These are phyloP conservation scores for Fragum fragum DNA, from an alignment of 2,888 invertebrate species.

Conservation along the genomic window DNA sequence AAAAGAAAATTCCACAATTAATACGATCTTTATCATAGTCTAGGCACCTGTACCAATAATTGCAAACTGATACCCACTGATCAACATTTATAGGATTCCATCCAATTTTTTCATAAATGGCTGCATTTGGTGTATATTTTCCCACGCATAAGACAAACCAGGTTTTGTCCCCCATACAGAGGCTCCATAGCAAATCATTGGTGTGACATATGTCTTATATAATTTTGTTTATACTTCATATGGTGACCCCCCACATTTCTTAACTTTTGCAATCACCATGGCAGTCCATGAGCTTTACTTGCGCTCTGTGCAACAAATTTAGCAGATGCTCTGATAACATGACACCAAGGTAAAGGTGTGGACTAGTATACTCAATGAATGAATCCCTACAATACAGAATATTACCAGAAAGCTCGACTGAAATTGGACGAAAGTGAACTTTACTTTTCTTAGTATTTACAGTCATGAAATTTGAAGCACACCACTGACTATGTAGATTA, in stretches of 20 bases:
- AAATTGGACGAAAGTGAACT: too few relatives aligned
- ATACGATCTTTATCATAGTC: not conserved
- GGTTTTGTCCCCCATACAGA: constrained; percentile 35
- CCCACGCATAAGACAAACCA: constrained; percentile 37
- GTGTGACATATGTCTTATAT: constrained; percentile 25
- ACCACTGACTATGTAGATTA: too few relatives aligned
- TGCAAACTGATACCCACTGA: constrained; percentile 20
- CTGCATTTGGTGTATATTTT: constrained; percentile 40
- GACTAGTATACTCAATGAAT: not conserved
- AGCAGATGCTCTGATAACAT: constrained; percentile 20
- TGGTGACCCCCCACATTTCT: constrained; percentile 26
- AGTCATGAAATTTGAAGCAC: too few relatives aligned
- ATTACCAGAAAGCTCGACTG: too few relatives aligned
- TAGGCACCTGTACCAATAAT: constrained; percentile 14
- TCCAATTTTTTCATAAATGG: constrained; percentile 43
- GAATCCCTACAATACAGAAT: constrained; percentile 23
- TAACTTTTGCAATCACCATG: constrained; percentile 42
- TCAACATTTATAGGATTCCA: constrained; percentile 10
- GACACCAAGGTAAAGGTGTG: constrained; percentile 33
- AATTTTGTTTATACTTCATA: constrained; percentile 45
- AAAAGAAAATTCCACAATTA: not conserved
- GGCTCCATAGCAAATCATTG: constrained; percentile 39
- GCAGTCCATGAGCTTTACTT: constrained; percentile 36
- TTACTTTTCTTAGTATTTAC: too few relatives aligned
- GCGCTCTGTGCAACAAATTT: constrained; percentile 41